Percentiles rank a stretch among this genome's conserved stretches.
Conservation (phyloP, 2,113 vertebrate genomes). For the Nothoprocta pentlandii region DNA sequence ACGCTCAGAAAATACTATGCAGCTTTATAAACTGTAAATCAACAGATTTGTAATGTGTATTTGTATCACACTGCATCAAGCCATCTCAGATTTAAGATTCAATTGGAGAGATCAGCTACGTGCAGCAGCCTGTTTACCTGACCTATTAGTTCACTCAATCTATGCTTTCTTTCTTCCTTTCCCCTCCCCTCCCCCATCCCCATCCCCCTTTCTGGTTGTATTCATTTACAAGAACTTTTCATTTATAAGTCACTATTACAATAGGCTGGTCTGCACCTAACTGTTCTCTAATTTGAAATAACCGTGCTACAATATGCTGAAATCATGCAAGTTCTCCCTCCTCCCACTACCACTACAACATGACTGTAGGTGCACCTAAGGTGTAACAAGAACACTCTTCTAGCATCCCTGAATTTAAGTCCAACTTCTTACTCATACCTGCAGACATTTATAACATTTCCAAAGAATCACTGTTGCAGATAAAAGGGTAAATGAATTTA, state of each 20-base stretch:
- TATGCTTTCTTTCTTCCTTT: too few relatives aligned
- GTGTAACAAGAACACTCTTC: neutral
- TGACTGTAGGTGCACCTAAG: neutral
- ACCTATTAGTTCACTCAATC: neutral
- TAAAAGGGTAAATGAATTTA: constrained; percentile 73
- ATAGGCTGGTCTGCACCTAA: neutral
- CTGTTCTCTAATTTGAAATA: neutral
- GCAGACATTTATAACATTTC: constrained; percentile 53
- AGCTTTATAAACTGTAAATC: neutral
- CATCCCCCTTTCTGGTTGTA: neutral
- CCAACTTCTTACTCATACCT: neutral
- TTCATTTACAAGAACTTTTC: neutral
- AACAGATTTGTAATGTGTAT: neutral
- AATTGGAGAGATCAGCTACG: neutral
- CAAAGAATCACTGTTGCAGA: constrained; percentile 41
- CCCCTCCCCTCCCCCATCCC: too few relatives aligned
- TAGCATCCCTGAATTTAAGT: neutral
- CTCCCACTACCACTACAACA: neutral
- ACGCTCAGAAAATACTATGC: neutral
- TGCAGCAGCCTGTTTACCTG: neutral
- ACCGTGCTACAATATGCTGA: neutral
- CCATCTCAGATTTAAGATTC: neutral
- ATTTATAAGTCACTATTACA: neutral
- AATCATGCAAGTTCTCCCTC: neutral
- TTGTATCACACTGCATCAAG: neutral